These are phyloP conservation scores for Pyrrhosoma nymphula DNA, from an alignment of 2,888 invertebrate species.

Conservation along the genomic window DNA sequence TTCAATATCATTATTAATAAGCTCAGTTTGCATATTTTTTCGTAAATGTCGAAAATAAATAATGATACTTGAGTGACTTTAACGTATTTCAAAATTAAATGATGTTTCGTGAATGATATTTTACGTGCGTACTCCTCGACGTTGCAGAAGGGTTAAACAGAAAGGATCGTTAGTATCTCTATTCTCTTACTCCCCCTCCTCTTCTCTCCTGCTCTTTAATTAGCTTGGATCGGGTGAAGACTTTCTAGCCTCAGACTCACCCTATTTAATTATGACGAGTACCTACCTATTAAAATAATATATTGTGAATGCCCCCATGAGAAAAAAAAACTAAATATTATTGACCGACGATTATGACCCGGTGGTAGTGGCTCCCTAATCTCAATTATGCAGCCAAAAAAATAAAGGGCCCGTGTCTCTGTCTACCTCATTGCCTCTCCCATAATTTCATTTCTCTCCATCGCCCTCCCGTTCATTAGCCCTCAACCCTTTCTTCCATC, in stretches of 20 bases:
- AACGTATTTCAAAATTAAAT: no score
- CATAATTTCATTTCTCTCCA: slow-evolving; percentile 33
- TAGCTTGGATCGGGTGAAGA: not conserved
- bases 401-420: not conserved
- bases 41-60: no score
- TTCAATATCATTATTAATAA: no score
- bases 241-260: not conserved
- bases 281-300: not conserved
- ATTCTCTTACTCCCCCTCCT: not conserved
- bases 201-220: not conserved
- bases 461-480: not conserved
- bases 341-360: slow-evolving; percentile 30
- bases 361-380: not conserved
- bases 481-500: not conserved
- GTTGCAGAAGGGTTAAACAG: not conserved
- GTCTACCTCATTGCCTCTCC: slow-evolving; percentile 25
- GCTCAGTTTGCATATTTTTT: no score
- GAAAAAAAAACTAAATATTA: slow-evolving; percentile 9
- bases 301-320: not conserved
- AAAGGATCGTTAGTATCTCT: not conserved
- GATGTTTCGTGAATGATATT: not conserved
- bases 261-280: not conserved
- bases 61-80: no score
- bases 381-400: slow-evolving; percentile 6
- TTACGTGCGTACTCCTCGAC: not conserved